Percentiles rank a stretch among this genome's conserved stretches.
Conservation (phyloP, 2,113 vertebrate species). For the Morone chrysops region DNA sequence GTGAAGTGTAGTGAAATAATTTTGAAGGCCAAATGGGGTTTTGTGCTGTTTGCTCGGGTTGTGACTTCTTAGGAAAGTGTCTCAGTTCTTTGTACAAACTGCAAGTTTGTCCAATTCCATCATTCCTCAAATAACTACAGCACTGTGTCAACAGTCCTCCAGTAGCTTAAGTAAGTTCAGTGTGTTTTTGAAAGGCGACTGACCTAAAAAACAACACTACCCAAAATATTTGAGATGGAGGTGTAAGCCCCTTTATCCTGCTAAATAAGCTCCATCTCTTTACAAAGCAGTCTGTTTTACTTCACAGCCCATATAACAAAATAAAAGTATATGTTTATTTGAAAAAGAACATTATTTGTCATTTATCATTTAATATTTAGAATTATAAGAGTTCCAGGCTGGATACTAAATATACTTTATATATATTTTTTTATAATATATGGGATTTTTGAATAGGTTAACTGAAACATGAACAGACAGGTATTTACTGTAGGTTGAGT, state of each 20-base stretch:
- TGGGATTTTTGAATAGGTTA: not conserved
- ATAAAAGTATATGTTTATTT: too few relatives aligned
- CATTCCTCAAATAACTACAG: conserved; percentile 16
- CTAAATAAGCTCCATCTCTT: not conserved
- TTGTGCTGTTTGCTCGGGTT: conserved; percentile 16
- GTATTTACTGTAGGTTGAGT: not conserved
- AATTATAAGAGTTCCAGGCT: too few relatives aligned
- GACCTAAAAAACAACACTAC: conserved; percentile 2
- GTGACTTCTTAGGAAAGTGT: conserved; percentile 10
- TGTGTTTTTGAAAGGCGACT: conserved; percentile 10
- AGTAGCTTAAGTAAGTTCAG: not conserved
- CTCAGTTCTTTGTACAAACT: conserved; percentile 12
- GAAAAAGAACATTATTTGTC: not conserved
- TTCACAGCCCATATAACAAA: not conserved
- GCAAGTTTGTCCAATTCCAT: conserved; percentile 20
- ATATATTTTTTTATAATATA: not conserved
- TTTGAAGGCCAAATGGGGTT: not conserved
- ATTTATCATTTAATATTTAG: too few relatives aligned
- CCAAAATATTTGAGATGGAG: conserved; percentile 11
- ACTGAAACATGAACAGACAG: not conserved
- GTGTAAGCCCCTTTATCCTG: conserved; percentile 3
- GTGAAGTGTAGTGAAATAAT: conserved; percentile 6
- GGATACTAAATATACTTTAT: too few relatives aligned
- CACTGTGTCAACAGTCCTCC: conserved; percentile 15
- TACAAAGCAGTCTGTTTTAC: not conserved